Base-by-base conservation (phyloP, 1,140 invertebrate species). In the Trichoplusia ni region DNA sequence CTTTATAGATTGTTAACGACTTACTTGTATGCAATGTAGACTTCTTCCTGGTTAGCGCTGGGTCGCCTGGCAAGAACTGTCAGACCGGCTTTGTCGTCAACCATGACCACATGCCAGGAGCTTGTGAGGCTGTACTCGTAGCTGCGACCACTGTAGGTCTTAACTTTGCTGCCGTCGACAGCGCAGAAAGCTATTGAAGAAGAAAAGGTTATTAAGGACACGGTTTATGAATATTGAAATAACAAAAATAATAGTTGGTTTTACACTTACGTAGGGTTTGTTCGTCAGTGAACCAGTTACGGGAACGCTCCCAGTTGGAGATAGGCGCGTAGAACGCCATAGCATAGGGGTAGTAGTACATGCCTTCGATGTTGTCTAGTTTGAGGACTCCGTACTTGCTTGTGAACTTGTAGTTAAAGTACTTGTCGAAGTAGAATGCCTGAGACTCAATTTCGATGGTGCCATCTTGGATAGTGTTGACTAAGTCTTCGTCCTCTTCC, bases 71-170 rank as follows among this genome's bases (percentile, higher is more conserved):
- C n/a, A n/a, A n/a, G n/a, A n/a, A n/a, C n/a, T n/a, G n/a, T n/a
- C n/a, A n/a, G n/a, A n/a, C n/a, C n/a, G n/a, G n/a, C n/a, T n/a
- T n/a, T n/a, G 91, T 87, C 81, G 53, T 92, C 90, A n/a, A 91
- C 91, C 79, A 94, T 80, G 23, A 93, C 85, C 0, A 94, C 92
- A 65, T 94, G 92, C 92, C 93, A 94, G 51, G 91, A 92, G 16
- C 92, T 80, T 16, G 90, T 90, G 4, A 94, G 60, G 6, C 84
- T 71, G 44, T 93, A 77, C 1, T 92, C 82, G 70, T 93, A 94
- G n/a, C 84, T 89, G 8, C 82, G 89, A 64, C 92, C 91, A 73
- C 93, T 93, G 84, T 95, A 95, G 0, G 94, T 95, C 61, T 84
- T 91, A 8, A 91, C 90, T 29, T 79, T 76, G 8, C 80, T 84